Conservation (phyloP, 2,888 invertebrate genomes). For the Pocota personata region DNA sequence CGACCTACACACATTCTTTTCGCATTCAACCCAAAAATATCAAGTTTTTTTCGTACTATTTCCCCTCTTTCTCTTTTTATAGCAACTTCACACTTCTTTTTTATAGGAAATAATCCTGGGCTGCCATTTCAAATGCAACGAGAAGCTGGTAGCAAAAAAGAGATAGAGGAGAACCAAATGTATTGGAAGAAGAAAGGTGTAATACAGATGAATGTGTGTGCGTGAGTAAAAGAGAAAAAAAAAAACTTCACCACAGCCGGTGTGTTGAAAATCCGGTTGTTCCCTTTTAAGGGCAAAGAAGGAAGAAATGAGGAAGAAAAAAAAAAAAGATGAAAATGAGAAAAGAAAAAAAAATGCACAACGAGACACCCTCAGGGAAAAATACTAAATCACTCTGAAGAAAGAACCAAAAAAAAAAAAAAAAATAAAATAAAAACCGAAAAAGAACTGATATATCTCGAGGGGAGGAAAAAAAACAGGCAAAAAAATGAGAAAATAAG, state of each 20-base stretch:
- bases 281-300: conserved; percentile 44
- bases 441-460: background rate
- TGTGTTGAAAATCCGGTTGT: conserved; percentile 39
- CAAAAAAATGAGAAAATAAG: too few species aligned
- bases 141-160: background rate
- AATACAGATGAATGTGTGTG: background rate
- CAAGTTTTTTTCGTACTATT: background rate
- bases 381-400: background rate
- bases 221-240: background rate
- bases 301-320: background rate
- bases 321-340: background rate
- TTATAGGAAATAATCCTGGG: conserved; percentile 34
- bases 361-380: conserved; percentile 38
- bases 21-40: conserved; percentile 42
- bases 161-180: background rate
- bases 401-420: background rate
- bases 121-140: background rate
- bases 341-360: conserved; percentile 1
- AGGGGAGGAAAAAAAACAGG: too few species aligned
- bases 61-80: conserved; percentile 21
- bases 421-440: background rate
- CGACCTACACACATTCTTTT: conserved; percentile 59
- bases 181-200: background rate
- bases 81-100: conserved; percentile 15
- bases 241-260: conserved; percentile 31